Percentiles rank a stretch among this genome's conserved stretches.
These are phyloP conservation scores for Brevimyrus niger DNA, from an alignment of 2,113 vertebrate species.

Conservation along the genomic window DNA sequence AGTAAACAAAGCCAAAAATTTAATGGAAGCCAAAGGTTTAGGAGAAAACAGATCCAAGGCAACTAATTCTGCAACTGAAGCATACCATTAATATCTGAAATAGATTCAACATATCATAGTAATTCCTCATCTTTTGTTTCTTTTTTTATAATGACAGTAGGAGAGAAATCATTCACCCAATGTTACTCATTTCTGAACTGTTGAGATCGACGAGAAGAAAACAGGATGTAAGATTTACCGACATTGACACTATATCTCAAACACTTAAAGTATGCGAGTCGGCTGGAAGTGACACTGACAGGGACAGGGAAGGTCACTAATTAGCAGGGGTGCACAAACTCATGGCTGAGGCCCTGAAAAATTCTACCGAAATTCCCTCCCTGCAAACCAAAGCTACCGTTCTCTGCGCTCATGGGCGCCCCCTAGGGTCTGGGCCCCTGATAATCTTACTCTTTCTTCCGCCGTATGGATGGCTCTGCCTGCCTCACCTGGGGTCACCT, in stretches of 20 bases:
- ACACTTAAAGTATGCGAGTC: neutral
- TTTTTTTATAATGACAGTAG: neutral
- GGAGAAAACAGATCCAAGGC: neutral
- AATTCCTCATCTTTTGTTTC: neutral
- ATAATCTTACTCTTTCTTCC: neutral
- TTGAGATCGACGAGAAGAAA: neutral
- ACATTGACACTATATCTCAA: neutral
- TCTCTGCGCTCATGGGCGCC: neutral
- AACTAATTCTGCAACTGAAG: neutral
- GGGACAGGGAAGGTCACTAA: neutral
- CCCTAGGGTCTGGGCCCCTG: neutral
- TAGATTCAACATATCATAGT: neutral
- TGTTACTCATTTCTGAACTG: neutral
- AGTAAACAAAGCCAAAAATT: slow-evolving; percentile 2
- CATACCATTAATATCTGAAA: neutral
- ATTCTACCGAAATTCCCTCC: neutral
- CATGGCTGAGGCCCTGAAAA: neutral
- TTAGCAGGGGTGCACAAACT: neutral
- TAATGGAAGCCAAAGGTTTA: neutral
- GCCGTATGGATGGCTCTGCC: neutral
- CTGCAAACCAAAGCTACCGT: neutral
- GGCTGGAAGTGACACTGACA: neutral
- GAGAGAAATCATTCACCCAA: neutral
- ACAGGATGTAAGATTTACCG: neutral
- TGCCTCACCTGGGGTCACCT: slow-evolving; percentile 78